Evolutionary conservation across 2,113 vertebrate species (phyloP).

Genomic region (Thermophis baileyi): DNA sequence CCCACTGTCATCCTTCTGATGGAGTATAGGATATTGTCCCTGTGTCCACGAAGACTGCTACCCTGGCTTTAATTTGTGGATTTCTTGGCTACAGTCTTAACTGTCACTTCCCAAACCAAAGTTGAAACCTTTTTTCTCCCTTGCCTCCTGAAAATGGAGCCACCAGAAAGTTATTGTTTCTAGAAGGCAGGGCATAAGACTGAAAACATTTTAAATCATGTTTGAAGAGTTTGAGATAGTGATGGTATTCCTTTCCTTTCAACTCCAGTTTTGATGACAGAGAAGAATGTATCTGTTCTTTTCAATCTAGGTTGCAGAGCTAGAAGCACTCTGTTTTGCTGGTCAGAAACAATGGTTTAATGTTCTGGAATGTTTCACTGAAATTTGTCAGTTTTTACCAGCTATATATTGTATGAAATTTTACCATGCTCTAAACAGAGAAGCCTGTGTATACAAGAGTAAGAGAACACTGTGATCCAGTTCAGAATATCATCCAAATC

Average conservation of each 20-base stretch:
- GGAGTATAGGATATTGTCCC: background rate
- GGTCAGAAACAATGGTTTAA: background rate
- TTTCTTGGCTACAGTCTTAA: background rate
- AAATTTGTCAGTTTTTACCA: background rate
- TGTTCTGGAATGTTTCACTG: background rate
- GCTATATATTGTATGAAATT: too few species aligned
- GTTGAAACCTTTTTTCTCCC: rapidly evolving
- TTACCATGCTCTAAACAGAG: background rate
- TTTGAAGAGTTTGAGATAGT: background rate
- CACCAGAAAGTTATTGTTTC: background rate
- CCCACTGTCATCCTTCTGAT: background rate
- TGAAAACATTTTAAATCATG: background rate
- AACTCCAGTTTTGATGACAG: background rate
- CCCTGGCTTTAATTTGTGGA: background rate
- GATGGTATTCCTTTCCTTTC: background rate
- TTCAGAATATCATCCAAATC: background rate
- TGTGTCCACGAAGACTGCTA: background rate
- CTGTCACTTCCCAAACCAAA: too few species aligned
- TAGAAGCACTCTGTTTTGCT: background rate
- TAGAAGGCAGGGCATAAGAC: background rate
- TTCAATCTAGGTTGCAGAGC: background rate
- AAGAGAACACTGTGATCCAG: too few species aligned
- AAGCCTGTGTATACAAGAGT: background rate
- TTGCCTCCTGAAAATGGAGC: background rate
- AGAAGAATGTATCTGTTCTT: background rate